Evolutionary conservation across 2,113 vertebrate genomes (phyloP), one percentile per base, ranked within the genome.

Genomic region (Zapornia atra): DNA sequence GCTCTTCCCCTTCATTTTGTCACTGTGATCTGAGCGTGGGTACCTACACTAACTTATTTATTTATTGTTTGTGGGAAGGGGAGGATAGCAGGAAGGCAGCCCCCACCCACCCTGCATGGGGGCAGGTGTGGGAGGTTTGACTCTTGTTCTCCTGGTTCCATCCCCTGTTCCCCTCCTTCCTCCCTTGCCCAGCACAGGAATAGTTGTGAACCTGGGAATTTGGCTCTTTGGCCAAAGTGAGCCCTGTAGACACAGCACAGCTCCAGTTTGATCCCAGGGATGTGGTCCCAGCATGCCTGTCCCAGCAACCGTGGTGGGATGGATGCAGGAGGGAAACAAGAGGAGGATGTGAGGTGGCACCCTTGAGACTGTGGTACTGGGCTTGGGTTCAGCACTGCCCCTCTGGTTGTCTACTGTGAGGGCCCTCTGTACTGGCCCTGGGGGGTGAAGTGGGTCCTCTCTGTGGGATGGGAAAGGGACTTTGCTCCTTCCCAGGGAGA

Each of bases 31-130:
- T 86, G 90, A 83, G 93, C 3, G 0, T 64, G 0, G 5, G 56
- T 76, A 38, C 38, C 92, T 95, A 93, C 83, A 46, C 72, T 97
- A 92, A 97, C 66, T 96, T 96, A 96, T 97, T 96, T 97, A 97
- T 97, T 97, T 97, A 97, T 96, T 97, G 70, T 57, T 94, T 77
- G 72, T 78, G 91, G 82, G 80, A 80, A 65, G 60, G 56, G 31
- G 61, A 2, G 4, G 61, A 11, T 48, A 40, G 42, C 29, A 76
- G 68, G 75, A 64, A 78, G 29, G 76, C 33, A 51, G 16, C 1
- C n/a, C n/a, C n/a, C n/a, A n/a, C n/a, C 9, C 31, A 59, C 46
- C 19, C 68, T 81, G 21, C 1, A 0, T 10, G 28, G 56, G 20
- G 22, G 19, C 50, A 42, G 19, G 12, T 0, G 0, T 6, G 28